Percentiles rank a stretch among this genome's conserved stretches.
Conservation (phyloP, 1,140 invertebrate genomes). For the Ceratina calcarata region DNA sequence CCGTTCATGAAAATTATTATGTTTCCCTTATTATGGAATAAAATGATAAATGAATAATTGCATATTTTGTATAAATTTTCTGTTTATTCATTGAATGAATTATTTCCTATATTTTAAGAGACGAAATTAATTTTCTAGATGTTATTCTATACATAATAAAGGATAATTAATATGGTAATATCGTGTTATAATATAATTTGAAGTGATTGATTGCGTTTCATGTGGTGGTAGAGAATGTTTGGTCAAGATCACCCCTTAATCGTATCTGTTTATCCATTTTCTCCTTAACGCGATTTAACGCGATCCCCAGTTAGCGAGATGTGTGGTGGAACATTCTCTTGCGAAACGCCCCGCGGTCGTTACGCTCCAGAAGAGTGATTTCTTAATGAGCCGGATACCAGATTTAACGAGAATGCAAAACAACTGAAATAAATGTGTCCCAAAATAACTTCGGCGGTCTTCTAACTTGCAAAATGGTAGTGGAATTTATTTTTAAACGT, state of each 20-base stretch:
- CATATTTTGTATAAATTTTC: no score
- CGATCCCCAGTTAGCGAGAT: constrained; percentile 19
- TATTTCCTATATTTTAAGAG: no score
- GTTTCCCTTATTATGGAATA: no score
- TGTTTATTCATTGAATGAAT: no score
- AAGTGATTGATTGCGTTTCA: background rate
- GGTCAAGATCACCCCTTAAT: background rate
- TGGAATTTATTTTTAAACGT: background rate
- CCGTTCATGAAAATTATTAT: no score
- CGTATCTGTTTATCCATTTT: background rate
- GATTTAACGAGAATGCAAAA: background rate
- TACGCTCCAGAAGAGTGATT: constrained; percentile 58
- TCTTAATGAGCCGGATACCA: constrained; percentile 47
- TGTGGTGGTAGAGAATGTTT: background rate
- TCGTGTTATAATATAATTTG: no score
- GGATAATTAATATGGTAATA: no score
- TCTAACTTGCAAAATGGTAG: background rate
- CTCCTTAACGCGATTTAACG: background rate
- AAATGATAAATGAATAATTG: no score
- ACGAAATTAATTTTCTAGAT: no score
- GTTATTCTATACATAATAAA: no score
- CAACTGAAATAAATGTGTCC: background rate
- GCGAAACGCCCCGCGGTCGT: constrained; percentile 23
- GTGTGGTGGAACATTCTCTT: constrained; percentile 21
- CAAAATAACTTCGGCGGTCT: background rate